Conservation (phyloP, 2,888 invertebrate species). For the Orthonychiurus folsomi region DNA sequence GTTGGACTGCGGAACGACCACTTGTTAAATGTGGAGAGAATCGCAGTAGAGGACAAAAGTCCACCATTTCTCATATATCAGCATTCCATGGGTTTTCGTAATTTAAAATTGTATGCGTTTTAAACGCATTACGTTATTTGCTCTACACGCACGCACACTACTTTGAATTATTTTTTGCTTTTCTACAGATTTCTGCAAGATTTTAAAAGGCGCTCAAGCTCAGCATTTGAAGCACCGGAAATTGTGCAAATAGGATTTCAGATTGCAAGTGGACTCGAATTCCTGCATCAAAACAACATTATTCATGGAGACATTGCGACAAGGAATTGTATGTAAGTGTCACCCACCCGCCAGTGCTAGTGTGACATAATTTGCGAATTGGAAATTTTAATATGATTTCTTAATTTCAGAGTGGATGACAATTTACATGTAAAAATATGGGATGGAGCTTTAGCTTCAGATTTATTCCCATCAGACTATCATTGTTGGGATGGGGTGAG, state of each 20-base stretch:
- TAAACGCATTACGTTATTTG: too few species aligned
- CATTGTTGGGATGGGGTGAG: slow-evolving; percentile 87
- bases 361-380: too few species aligned
- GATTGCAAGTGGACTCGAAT: slow-evolving; percentile 78
- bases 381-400: slow-evolving; percentile 15
- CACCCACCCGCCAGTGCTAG: too few species aligned
- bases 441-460: slow-evolving; percentile 78
- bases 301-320: slow-evolving; percentile 90
- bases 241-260: slow-evolving; percentile 94
- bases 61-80: slow-evolving; percentile 83
- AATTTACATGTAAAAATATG: slow-evolving; percentile 72
- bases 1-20: slow-evolving; percentile 60
- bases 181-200: slow-evolving; percentile 60
- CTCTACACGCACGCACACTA: too few species aligned
- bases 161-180: too few species aligned
- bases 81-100: slow-evolving; percentile 65
- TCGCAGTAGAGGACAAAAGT: slow-evolving; percentile 80
- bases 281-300: slow-evolving; percentile 82
- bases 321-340: slow-evolving; percentile 93
- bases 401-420: slow-evolving; percentile 57
- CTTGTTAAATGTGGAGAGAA: slow-evolving; percentile 73
- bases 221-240: slow-evolving; percentile 77
- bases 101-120: slow-evolving; percentile 68
- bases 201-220: slow-evolving; percentile 46
- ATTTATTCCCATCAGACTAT: slow-evolving; percentile 89